Conservation (phyloP, 1,140 invertebrate genomes). For the Anastrepha ludens region DNA sequence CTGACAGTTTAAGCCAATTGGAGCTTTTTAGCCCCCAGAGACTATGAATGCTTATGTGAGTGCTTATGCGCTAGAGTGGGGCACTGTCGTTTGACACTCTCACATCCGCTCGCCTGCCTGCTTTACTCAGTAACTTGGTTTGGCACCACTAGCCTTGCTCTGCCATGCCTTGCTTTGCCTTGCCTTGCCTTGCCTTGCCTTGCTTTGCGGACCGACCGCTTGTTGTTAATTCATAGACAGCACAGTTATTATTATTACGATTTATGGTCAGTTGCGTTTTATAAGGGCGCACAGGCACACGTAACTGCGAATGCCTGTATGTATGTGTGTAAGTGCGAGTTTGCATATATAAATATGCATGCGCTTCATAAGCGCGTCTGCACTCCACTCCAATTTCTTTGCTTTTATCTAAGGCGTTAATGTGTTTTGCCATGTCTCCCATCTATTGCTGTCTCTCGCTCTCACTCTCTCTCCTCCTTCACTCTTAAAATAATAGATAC, state of each 20-base stretch:
- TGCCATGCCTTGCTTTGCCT: neutral
- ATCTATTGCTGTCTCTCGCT: neutral
- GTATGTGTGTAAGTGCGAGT: neutral
- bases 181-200: neutral
- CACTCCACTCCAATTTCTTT: slow-evolving; percentile 20
- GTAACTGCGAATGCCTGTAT: neutral
- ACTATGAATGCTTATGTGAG: neutral
- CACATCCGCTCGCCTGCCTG: neutral
- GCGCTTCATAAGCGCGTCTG: neutral
- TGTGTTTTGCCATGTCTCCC: slow-evolving; percentile 26
- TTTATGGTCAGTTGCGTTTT: slow-evolving; percentile 21
- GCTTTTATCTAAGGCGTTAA: slow-evolving; percentile 47
- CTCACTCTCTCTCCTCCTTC: neutral
- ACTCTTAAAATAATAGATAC: neutral
- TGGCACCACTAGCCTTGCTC: too few species aligned
- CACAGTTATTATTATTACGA: slow-evolving; percentile 50
- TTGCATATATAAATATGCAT: slow-evolving; percentile 36
- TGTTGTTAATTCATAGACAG: slow-evolving; percentile 45
- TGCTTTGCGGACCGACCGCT: neutral
- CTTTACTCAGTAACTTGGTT: neutral
- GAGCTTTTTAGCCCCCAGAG: neutral
- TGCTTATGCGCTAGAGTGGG: neutral
- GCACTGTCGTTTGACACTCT: neutral
- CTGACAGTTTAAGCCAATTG: slow-evolving; percentile 32
- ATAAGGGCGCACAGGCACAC: neutral